Evolutionary conservation across 2,113 vertebrate species (phyloP), one percentile per base, ranked within the genome.

Genomic region (Tauraco erythrolophus): DNA sequence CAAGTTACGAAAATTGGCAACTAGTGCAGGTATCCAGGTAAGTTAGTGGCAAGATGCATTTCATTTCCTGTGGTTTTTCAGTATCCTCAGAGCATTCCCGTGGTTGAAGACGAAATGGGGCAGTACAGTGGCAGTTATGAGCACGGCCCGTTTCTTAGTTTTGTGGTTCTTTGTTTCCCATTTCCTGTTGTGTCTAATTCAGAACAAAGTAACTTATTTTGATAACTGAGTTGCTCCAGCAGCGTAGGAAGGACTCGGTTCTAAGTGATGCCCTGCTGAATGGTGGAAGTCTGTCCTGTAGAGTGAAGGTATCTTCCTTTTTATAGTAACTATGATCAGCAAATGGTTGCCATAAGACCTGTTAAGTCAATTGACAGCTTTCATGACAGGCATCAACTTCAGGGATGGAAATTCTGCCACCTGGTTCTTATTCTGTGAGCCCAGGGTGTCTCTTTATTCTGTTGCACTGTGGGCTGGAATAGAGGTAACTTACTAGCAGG

Each of bases 61-160:
- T 60, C 1, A 3, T 66, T 58, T 37, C 16, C 48, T 21, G 0
- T 23, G 51, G 2, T 17, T 74, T 51, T 37, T 31, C 6, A 0
- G 41, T 53, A 9, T 7, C 11, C 46, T 62, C 33, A 14, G 30
- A 19, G 61, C 43, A 9, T 83, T 82, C 43, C 39, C n/a, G 45
- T 58, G 58, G 33, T 62, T 83, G 51, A 87, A 64, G 43, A 17
- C 53, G 37, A 28, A 64, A 27, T 18, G 53, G 22, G 28, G 14
- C 3, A 3, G 19, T 68, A n/a, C 19, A 19, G 14, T 25, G 56
- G 35, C 35, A n/a, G 19, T 70, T 33, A 31, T 57, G 33, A 66
- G n/a, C 7, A 37, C 58, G 37, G 72, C 3, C 27, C 7, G 0
- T 4, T 25, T 53, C 48, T 60, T 18, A 9, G 2, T 17, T 64